phyloP scores from a whole-genome alignment of 2,113 vertebrate species.

The Platichthys flesus region DNA sequence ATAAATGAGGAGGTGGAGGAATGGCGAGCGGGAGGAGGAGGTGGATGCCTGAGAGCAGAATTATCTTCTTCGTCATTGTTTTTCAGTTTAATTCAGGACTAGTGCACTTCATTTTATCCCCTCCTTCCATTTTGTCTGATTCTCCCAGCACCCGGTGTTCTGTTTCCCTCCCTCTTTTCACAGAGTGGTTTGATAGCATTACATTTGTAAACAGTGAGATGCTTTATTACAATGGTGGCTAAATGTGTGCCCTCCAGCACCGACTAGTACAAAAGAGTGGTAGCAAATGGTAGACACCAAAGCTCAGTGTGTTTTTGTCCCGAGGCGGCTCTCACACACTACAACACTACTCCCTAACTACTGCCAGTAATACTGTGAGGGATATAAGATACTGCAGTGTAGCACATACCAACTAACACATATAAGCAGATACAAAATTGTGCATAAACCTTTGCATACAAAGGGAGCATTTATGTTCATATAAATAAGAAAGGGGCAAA shows the following conservation, averaged over 20 bases:
- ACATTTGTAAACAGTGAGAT: conserved; percentile 37
- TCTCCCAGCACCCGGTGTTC: conserved; percentile 8
- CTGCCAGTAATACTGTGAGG: not conserved
- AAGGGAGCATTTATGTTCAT: not conserved
- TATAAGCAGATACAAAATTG: not conserved
- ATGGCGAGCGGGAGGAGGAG: not conserved
- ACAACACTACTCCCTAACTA: not conserved
- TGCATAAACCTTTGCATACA: not conserved
- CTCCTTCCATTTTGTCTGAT: conserved; percentile 10
- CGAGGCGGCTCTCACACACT: conserved; percentile 24
- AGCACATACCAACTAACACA: not conserved
- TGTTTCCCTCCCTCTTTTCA: conserved; percentile 28
- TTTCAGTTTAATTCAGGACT: conserved; percentile 24
- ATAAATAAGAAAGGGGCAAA: not conserved
- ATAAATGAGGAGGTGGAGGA: conserved; percentile 43
- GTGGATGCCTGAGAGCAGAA: conserved; percentile 19
- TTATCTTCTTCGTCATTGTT: conserved; percentile 13
- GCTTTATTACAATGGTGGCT: conserved; percentile 40
- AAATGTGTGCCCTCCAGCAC: conserved; percentile 60
- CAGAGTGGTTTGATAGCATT: conserved; percentile 38
- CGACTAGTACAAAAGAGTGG: conserved; percentile 33
- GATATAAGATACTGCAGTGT: not conserved
- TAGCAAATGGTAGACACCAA: conserved; percentile 39
- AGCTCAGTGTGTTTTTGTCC: conserved; percentile 43
- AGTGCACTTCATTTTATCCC: conserved; percentile 16